These are phyloP conservation scores for Callospermophilus lateralis DNA, from an alignment of 2,113 vertebrate species.

Conservation along the genomic window DNA sequence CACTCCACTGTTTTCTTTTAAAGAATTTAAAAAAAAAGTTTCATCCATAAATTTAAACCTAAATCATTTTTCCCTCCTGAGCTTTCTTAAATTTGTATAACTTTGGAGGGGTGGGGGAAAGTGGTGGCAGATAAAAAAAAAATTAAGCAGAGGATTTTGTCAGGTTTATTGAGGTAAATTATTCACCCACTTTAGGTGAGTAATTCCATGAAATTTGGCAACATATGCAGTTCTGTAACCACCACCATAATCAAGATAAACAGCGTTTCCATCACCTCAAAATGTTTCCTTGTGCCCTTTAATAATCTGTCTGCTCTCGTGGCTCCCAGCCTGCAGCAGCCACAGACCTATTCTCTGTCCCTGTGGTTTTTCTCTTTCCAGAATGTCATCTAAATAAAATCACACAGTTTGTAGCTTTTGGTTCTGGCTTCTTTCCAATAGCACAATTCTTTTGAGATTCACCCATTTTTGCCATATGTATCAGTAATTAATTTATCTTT, in stretches of 20 bases:
- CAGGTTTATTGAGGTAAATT: not conserved
- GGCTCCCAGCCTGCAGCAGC: not conserved
- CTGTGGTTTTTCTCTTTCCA: not conserved
- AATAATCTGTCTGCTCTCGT: not conserved
- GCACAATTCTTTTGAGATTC: not conserved
- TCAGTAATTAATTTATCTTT: not conserved
- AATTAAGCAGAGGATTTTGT: not conserved
- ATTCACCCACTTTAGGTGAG: not conserved
- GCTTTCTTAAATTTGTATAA: slow-evolving; percentile 43
- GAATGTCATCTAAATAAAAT: not conserved
- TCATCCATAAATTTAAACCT: slow-evolving; percentile 42
- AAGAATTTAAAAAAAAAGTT: not conserved
- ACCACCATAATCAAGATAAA: not conserved
- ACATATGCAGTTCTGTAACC: not conserved
- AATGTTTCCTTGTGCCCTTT: not conserved
- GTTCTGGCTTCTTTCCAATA: not conserved
- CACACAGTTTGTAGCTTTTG: not conserved
- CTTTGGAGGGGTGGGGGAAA: not conserved
- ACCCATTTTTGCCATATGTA: not conserved
- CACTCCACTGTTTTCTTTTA: slow-evolving; percentile 16
- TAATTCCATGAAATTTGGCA: not conserved
- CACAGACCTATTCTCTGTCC: not conserved
- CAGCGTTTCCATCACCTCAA: not conserved
- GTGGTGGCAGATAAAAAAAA: not conserved
- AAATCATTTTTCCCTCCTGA: slow-evolving; percentile 1